Percentiles rank a stretch among this genome's conserved stretches.
Conservation (phyloP, 2,888 invertebrate species). For the Ischnus inquisitorius region DNA sequence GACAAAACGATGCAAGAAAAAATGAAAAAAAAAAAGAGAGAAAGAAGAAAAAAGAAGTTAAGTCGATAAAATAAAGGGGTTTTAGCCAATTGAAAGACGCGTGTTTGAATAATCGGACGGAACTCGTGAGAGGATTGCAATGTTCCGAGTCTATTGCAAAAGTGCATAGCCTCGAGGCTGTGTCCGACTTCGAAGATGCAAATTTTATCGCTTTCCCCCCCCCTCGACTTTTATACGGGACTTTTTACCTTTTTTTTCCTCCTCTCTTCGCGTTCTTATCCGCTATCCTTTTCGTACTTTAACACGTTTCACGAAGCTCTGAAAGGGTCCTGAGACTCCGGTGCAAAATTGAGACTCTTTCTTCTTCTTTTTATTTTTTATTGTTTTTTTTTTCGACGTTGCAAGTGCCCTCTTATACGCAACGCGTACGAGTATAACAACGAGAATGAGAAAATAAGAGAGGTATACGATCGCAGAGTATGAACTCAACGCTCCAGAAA, state of each 20-base stretch:
- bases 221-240: slow-evolving; percentile 9
- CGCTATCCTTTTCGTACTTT: slow-evolving; percentile 40
- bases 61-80: slow-evolving; percentile 56
- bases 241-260: slow-evolving; percentile 6
- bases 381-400: neutral
- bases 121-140: slow-evolving; percentile 24
- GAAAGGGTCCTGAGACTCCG: neutral
- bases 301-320: slow-evolving; percentile 20
- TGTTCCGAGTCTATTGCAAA: slow-evolving; percentile 49
- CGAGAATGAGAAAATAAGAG: slow-evolving; percentile 21
- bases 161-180: slow-evolving; percentile 55
- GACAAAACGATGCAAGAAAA: slow-evolving; percentile 42
- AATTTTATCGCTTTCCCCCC: slow-evolving; percentile 57
- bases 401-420: neutral
- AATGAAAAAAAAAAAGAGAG: slow-evolving; percentile 2
- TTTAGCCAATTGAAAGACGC: slow-evolving; percentile 32
- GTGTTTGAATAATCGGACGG: slow-evolving; percentile 22
- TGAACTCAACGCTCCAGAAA: slow-evolving; percentile 68
- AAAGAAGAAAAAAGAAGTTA: slow-evolving; percentile 36
- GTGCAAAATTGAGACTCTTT: slow-evolving; percentile 23
- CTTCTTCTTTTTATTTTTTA: neutral
- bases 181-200: slow-evolving; percentile 53
- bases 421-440: slow-evolving; percentile 19
- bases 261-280: slow-evolving; percentile 25
- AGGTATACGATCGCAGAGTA: slow-evolving; percentile 39